Percentiles rank a stretch among this genome's conserved stretches.
Conservation (phyloP, 2,888 invertebrate genomes). For the Cremastinae sp. region DNA sequence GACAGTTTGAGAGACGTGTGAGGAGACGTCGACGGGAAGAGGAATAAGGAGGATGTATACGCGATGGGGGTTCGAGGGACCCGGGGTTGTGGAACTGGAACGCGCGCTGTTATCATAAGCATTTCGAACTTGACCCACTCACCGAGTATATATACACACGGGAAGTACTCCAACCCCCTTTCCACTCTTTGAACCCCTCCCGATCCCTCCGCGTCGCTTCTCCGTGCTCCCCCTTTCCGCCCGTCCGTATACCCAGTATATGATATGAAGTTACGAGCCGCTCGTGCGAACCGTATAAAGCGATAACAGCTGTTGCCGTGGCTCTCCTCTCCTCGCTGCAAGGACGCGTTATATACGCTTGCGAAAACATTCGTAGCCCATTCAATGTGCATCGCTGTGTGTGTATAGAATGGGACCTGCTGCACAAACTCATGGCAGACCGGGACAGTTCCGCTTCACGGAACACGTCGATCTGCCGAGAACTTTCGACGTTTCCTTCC, state of each 20-base stretch:
- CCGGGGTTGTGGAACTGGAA: constrained; percentile 64
- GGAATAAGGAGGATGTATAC: not conserved
- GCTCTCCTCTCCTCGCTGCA: constrained; percentile 23
- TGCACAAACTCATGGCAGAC: constrained; percentile 24
- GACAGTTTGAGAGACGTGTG: constrained; percentile 58
- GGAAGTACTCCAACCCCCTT: constrained; percentile 59
- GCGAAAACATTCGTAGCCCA: constrained; percentile 30
- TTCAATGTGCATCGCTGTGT: constrained; percentile 8
- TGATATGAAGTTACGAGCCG: constrained; percentile 78
- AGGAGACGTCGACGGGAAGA: constrained; percentile 34
- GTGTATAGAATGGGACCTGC: constrained; percentile 21
- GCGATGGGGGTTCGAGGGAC: not conserved
- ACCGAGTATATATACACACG: constrained; percentile 63
- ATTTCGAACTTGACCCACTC: constrained; percentile 79
- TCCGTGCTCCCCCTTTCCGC: constrained; percentile 55
- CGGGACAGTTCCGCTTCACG: constrained; percentile 9
- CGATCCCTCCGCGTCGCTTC: constrained; percentile 53
- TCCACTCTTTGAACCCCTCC: constrained; percentile 61
- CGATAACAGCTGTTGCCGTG: constrained; percentile 77
- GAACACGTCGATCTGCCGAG: not conserved
- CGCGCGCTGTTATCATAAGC: constrained; percentile 77
- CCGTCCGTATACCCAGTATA: constrained; percentile 58
- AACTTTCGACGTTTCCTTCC: constrained; percentile 40
- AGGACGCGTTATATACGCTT: constrained; percentile 28
- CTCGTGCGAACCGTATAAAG: constrained; percentile 77